phyloP scores from a whole-genome alignment of 2,797 vertebrate species.

The Ambastaia sidthimunki region DNA sequence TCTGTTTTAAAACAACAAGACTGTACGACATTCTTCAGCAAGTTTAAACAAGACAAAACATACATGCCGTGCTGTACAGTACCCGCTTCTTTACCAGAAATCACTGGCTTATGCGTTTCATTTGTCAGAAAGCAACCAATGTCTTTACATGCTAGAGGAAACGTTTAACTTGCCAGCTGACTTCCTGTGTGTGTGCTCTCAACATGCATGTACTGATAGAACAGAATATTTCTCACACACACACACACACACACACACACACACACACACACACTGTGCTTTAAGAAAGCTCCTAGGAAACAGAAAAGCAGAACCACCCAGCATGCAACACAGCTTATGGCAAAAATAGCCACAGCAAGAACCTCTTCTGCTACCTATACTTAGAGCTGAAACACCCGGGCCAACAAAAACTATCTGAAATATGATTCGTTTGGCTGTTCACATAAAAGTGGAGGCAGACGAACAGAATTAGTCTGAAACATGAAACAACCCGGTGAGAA shows the following conservation, averaged over 20 bases:
- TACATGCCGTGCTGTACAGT: background rate
- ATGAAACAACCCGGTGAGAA: no score
- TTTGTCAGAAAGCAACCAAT: no score
- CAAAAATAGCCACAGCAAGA: constrained; percentile 35
- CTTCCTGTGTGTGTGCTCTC: constrained; percentile 11
- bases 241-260: no score
- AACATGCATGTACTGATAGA: background rate
- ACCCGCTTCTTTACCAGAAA: background rate
- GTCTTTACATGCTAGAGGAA: background rate
- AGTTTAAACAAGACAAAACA: background rate
- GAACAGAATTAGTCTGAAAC: no score
- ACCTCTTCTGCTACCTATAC: constrained; percentile 1
- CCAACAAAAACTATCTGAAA: background rate
- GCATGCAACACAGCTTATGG: background rate
- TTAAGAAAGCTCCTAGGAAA: constrained; percentile 3
- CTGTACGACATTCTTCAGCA: background rate
- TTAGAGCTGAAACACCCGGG: background rate
- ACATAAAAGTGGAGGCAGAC: no score
- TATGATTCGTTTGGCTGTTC: background rate
- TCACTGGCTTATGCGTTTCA: no score
- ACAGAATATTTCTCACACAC: background rate
- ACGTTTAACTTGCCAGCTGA: background rate
- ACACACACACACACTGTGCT: background rate
- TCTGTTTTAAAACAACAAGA: constrained; percentile 2
- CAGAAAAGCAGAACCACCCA: constrained; percentile 15